Evolutionary conservation across 2,888 invertebrate genomes (phyloP), one percentile per base, ranked within the genome.

Genomic region (Dendrolimus pini): DNA sequence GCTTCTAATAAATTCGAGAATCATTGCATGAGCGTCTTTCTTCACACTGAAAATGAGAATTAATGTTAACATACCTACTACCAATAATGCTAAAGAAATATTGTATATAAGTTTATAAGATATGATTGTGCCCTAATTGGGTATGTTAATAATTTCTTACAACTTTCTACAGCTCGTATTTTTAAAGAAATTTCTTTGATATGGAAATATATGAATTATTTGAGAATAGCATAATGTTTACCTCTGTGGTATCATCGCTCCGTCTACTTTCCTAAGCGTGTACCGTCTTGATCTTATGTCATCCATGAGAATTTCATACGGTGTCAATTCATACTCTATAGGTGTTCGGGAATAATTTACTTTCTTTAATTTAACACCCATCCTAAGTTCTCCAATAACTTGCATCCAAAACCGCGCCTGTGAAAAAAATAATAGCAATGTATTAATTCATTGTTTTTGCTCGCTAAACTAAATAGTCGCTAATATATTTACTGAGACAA

Each of bases 251-350:
- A 82, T 82, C 30, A 30, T 30, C 83, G 95, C 94, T 56, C 96
- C 96, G 79, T 96, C 96, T 52, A 96, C 94, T 91, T 98, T 98
- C 79, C 96, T 94, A 70, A 98, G 92, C 75, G 95, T 96, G 90
- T 97, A 98, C 78, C 97, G 93, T 80, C 96, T 94, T 62, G 96
- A 94, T 70, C 98, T 92, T 75, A 99, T 98, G 79, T 99, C 98
- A 80, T 98, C 97, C 96, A 99, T 97, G 59, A 99, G 93, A 77
- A 98, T 97, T 90, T 99, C 98, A 78, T 98, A 98, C 12, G 98
- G 98, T 55, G 98, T 99, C 70, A 98, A 88, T 84, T 98, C 98
- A 84, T 95, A 98, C 83, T 98, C 98, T 62, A 96, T 95, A 9
- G 96, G 95, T 10, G 95, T 93, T 73, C 94, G 91, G 62, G 94